Evolutionary conservation across 2,113 vertebrate species (phyloP), one percentile per base, ranked within the genome.

Genomic region (Mystacornis crossleyi): DNA sequence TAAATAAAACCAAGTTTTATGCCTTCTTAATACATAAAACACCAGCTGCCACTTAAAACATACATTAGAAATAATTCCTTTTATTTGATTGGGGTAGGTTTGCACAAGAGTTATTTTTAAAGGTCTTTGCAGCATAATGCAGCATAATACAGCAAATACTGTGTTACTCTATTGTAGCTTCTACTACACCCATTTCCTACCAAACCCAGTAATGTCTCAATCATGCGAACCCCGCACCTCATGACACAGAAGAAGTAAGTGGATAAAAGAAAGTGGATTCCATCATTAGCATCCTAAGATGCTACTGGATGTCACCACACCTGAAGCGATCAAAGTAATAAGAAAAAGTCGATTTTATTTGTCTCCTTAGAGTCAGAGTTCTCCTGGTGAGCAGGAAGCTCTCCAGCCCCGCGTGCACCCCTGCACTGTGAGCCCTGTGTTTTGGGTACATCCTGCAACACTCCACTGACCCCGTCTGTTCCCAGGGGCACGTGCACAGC

Each of bases 401-500:
- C 69, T 43, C 33, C 36, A 17, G 3, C 25, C 26, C 48, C 31
- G 53, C 0, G 1, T 2, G 5, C 28, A 26, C 2, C 45, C 17
- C 5, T 4, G 60, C 29, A 14, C 6, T 15, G 10, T 0, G 5
- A 78, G n/a, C 42, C 33, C 67, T 13, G 33, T 13, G 38, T 14
- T 71, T 18, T 28, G 26, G 25, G 14, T 9, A 2, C 1, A 10
- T 17, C 47, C 42, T 28, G 53, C 34, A 73, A 19, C 43, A 42
- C 38, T 8, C 54, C n/a, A 0, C 1, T 31, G 19, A 54, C 19
- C 20, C 34, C 25, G 33, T 9, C 21, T 66, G 14, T 10, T 64
- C 45, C 26, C 51, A 36, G 38, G 51, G n/a, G 7, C 5, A 10
- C 0, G 0, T 1, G 48, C 50, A 51, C 40, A 78, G 14, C 47